Evolutionary conservation across 2,113 vertebrate species (phyloP).

Genomic region (Helogale parvula): DNA sequence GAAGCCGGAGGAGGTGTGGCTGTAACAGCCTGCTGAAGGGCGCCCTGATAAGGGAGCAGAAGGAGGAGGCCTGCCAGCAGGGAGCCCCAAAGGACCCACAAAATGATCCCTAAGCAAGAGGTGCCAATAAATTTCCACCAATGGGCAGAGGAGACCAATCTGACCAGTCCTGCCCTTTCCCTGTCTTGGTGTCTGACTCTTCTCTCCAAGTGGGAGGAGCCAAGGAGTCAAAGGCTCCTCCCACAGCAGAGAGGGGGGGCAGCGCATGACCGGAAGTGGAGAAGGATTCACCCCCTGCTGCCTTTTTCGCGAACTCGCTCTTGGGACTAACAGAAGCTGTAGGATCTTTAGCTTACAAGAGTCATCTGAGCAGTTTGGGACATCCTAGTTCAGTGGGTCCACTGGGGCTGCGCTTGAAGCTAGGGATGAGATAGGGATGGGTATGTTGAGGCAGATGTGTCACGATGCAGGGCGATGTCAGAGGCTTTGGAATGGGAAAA

Average conservation of each 20-base stretch:
- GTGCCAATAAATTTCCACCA: not conserved
- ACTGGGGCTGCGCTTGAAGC: not conserved
- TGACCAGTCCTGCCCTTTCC: too few relatives aligned
- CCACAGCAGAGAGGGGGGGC: accelerated
- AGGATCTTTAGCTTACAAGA: not conserved
- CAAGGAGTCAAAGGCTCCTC: not conserved
- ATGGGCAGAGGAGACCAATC: not conserved
- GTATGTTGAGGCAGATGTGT: not conserved
- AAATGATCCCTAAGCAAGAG: not conserved
- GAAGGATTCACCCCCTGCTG: not conserved
- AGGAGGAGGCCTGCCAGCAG: too few relatives aligned
- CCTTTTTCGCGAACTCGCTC: not conserved
- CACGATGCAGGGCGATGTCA: accelerated
- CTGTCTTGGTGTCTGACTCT: accelerated
- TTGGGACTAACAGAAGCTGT: not conserved
- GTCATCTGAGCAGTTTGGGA: not conserved
- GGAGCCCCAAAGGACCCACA: not conserved
- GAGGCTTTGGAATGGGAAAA: not conserved
- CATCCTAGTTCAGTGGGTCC: not conserved
- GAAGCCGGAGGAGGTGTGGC: not conserved
- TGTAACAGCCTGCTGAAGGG: not conserved
- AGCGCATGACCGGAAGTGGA: not conserved
- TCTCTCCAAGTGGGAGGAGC: not conserved
- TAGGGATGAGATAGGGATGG: not conserved
- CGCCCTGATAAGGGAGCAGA: not conserved